phyloP scores from a whole-genome alignment of 2,113 vertebrate genomes.

The Platysteira castanea region DNA sequence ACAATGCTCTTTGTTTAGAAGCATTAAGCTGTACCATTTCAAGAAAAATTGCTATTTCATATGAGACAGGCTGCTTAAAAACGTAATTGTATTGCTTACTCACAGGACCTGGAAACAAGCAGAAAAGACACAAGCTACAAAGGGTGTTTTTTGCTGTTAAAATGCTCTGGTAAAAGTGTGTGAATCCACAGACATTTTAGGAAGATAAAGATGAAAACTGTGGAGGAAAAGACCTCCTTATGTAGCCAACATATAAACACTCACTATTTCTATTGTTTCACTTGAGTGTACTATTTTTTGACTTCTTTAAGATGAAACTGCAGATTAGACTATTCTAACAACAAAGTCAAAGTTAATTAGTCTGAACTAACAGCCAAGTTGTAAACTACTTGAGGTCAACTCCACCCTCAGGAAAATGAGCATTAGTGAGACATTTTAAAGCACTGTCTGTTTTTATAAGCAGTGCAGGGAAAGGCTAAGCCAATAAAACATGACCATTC shows the following conservation, averaged over 20 bases:
- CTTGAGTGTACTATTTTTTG: constrained; percentile 30
- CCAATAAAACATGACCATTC: constrained; percentile 80
- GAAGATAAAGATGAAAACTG: neutral
- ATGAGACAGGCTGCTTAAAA: neutral
- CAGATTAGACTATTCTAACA: constrained; percentile 67
- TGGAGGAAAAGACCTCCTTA: neutral
- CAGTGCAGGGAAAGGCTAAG: constrained; percentile 80
- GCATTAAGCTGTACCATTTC: neutral
- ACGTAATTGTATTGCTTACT: neutral
- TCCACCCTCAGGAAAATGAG: constrained; percentile 73
- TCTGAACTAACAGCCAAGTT: constrained; percentile 73
- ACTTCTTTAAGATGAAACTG: constrained; percentile 67
- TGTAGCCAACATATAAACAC: neutral
- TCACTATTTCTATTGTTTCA: neutral
- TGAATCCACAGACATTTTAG: neutral
- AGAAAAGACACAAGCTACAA: neutral
- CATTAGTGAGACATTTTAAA: constrained; percentile 79
- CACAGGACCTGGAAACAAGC: neutral
- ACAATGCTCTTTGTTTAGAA: neutral
- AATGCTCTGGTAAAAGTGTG: neutral
- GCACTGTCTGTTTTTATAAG: constrained; percentile 83
- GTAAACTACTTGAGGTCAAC: constrained; percentile 76
- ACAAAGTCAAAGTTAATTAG: constrained; percentile 81
- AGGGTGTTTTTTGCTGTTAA: neutral
- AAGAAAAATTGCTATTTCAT: constrained; percentile 10